Evolutionary conservation across 2,797 vertebrate genomes (phyloP), one percentile per base, ranked within the genome.

Genomic region (Gallinago nigripennis): DNA sequence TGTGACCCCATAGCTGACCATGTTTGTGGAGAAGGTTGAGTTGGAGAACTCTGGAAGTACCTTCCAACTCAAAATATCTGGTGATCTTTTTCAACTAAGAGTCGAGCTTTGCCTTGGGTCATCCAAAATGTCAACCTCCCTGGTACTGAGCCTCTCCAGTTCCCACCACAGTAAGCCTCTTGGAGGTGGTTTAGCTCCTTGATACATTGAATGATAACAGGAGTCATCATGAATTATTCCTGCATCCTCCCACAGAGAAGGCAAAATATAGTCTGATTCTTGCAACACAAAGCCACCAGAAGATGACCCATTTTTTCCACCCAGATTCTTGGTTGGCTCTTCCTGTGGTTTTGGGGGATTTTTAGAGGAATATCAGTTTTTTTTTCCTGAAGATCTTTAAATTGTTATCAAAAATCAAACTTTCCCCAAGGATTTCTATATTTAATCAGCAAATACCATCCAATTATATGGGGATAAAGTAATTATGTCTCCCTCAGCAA

Each of bases 131-230:
- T 16, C 12, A 19, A 14, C 28, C 8, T 24, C 23, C 16, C 30
- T 24, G 14, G 19, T 54, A 17, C 37, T n/a, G 63, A 81, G 23
- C 30, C 17, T 12, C 8, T 9, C 27, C 12, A 13, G 18, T 23
- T 69, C 25, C 57, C 75, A 37, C 16, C 57, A 20, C 1, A 4
- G 28, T 58, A n/a, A n/a, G 72, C 8, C 25, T 8, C 9, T 4
- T 39, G 45, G n/a, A 23, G 24, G 12, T 65, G 46, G 1, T 50
- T 60, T 60, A 46, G 16, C 11, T 82, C 58, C 46, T 45, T 41
- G 53, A 17, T 33, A 21, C 5, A 2, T 12, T 54, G 63, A 51
- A 25, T 11, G 1, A 0, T 1, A 8, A 7, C 0, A 0, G 35
- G 63, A 79, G 12, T 8, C 25, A 7, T 30, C 4, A 2, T 9